Evolutionary conservation across 2,113 vertebrate species (phyloP).

Genomic region (Mesocricetus auratus): DNA sequence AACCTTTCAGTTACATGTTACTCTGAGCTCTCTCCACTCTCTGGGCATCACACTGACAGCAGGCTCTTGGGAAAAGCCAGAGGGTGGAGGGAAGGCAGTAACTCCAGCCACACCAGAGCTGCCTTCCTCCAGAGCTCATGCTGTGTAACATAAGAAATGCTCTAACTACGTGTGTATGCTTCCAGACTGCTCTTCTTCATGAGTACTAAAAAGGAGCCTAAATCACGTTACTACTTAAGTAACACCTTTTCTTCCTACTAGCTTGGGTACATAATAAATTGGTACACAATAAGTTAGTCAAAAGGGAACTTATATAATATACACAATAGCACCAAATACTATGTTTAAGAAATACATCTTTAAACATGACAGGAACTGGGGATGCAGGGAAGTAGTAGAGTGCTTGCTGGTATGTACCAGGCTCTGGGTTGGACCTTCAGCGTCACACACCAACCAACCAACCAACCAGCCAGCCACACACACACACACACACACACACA

Average conservation of each 20-base stretch:
- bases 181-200: not conserved
- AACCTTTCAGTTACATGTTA: not conserved
- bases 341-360: not conserved
- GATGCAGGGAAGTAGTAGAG: not conserved
- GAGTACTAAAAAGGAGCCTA: not conserved
- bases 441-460: not conserved
- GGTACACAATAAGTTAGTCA: no score
- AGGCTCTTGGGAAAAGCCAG: not conserved
- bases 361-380: not conserved
- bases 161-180: not conserved
- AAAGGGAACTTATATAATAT: slow-evolving; percentile 26
- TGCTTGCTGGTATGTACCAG: not conserved
- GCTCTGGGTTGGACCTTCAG: not conserved
- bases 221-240: not conserved
- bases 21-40: not conserved
- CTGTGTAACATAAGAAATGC: not conserved
- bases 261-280: not conserved
- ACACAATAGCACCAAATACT: not conserved
- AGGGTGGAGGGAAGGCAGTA: not conserved
- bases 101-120: not conserved
- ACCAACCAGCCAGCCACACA: no score
- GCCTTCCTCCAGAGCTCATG: not conserved
- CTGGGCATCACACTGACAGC: not conserved
- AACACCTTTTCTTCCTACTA: slow-evolving; percentile 17
- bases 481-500: no score